These are phyloP conservation scores for Dastarcus helophoroides DNA, from an alignment of 2,888 invertebrate species.

Conservation along the genomic window DNA sequence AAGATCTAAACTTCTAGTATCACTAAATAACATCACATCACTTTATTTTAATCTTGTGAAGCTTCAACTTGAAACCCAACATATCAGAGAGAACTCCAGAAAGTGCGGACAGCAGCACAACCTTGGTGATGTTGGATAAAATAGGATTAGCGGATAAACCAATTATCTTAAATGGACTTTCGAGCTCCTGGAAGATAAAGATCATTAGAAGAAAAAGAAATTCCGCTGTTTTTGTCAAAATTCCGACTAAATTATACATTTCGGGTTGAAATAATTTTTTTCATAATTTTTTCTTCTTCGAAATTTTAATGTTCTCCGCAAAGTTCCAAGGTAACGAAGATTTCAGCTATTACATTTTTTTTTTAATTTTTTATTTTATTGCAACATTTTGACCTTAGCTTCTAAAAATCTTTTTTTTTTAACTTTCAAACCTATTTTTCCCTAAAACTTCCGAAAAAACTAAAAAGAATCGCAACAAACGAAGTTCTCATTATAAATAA, in stretches of 20 bases:
- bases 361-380: neutral
- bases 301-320: too few relatives aligned
- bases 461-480: too few relatives aligned
- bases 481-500: too few relatives aligned
- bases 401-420: constrained; percentile 4
- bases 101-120: constrained; percentile 87
- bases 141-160: constrained; percentile 93
- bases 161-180: constrained; percentile 94
- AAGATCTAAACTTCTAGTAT: too few relatives aligned
- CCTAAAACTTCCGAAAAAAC: too few relatives aligned
- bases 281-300: too few relatives aligned
- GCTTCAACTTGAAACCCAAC: constrained; percentile 89
- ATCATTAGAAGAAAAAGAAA: constrained; percentile 10
- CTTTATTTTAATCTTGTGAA: constrained; percentile 93
- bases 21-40: constrained; percentile 34
- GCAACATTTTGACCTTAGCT: neutral
- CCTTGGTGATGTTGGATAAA: constrained; percentile 89
- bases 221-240: too few relatives aligned
- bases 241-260: too few relatives aligned
- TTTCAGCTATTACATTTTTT: too few relatives aligned
- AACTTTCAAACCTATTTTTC: too few relatives aligned
- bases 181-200: constrained; percentile 64
- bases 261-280: too few relatives aligned
- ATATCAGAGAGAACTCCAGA: constrained; percentile 95
- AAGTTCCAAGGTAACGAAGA: too few relatives aligned